Percentiles rank a stretch among this genome's conserved stretches.
phyloP scores from a whole-genome alignment of 2,888 invertebrate genomes.

The Drosophila flavopinicola region DNA sequence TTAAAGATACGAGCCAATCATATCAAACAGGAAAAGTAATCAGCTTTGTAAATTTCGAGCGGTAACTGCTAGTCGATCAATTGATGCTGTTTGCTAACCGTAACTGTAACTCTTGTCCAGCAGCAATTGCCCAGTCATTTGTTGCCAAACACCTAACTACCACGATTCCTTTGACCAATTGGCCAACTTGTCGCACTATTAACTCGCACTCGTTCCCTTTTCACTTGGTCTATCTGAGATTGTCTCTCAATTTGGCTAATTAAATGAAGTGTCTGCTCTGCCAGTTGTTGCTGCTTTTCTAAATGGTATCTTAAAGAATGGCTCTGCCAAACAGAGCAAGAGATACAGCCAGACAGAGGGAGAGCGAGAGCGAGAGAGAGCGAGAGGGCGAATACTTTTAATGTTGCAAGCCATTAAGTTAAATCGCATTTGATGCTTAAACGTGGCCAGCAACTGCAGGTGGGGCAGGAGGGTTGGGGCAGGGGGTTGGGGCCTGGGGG shows the following conservation, averaged over 20 bases:
- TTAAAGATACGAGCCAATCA: too few species aligned
- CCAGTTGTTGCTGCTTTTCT: neutral
- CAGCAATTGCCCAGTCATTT: neutral
- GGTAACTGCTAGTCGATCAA: neutral
- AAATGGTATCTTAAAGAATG: slow-evolving; percentile 23
- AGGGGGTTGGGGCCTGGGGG: too few species aligned
- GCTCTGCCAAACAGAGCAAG: slow-evolving; percentile 10
- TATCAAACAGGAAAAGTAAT: too few species aligned
- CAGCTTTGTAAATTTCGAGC: too few species aligned
- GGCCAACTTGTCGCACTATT: neutral
- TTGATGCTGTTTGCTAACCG: neutral
- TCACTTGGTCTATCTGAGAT: neutral
- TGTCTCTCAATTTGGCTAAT: slow-evolving; percentile 52
- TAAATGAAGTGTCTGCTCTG: slow-evolving; percentile 40
- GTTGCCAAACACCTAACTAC: neutral
- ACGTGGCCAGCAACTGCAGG: slow-evolving; percentile 16
- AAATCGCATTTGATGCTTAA: slow-evolving; percentile 58
- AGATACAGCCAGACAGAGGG: neutral
- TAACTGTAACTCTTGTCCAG: neutral
- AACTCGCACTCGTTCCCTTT: neutral
- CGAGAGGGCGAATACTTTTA: slow-evolving; percentile 30
- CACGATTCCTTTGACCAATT: neutral
- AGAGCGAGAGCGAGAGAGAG: neutral
- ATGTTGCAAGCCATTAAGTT: slow-evolving; percentile 53
- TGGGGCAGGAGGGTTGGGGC: neutral